Base-by-base conservation (phyloP, 2,113 vertebrate species). In the Girardinichthys multiradiatus region DNA sequence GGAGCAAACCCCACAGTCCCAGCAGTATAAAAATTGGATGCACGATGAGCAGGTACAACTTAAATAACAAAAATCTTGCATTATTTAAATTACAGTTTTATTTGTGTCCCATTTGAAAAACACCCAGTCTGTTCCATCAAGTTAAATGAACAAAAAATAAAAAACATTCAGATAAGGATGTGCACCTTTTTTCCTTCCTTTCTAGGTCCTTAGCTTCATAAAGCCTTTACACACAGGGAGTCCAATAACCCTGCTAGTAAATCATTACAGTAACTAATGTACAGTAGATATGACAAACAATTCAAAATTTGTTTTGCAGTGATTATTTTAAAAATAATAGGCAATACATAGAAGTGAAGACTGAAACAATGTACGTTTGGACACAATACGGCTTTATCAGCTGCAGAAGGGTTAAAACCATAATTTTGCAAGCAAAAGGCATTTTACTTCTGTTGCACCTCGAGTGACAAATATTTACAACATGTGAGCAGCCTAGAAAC, bases 141-240 rank as follows among this genome's bases (percentile, higher is more conserved):
- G 68, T 77, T 64, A 82, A 84, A 73, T 54, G 48, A 54, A 29
- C 51, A 76, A 21, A 31, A n/a, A 26, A 37, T 59, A 51, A 73
- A 68, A 70, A 37, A 83, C 85, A 84, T 85, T 86, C 62, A 75
- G 11, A 84, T 74, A 60, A 85, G 48, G 68, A 82, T 80, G 68
- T 84, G 86, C 82, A 86, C 82, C 72, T 80, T 39, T 61, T 66
- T 65, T 51, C 61, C 37, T 45, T n/a, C 35, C 28, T 31, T 35
- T 28, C 4, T 35, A 68, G n/a, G 26, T 33, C 54, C 61, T 28
- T 45, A 48, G 65, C 31, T 73, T 67, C 61, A 57, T 12, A 27
- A 70, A 82, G 64, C 57, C 65, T 0, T 54, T 72, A 66, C 66
- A 60, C 59, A 77, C 2, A 13, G 33, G 57, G 68, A 58, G 57